Conservation (phyloP, 2,797 vertebrate genomes). For the Ctenosaura bakeri region DNA sequence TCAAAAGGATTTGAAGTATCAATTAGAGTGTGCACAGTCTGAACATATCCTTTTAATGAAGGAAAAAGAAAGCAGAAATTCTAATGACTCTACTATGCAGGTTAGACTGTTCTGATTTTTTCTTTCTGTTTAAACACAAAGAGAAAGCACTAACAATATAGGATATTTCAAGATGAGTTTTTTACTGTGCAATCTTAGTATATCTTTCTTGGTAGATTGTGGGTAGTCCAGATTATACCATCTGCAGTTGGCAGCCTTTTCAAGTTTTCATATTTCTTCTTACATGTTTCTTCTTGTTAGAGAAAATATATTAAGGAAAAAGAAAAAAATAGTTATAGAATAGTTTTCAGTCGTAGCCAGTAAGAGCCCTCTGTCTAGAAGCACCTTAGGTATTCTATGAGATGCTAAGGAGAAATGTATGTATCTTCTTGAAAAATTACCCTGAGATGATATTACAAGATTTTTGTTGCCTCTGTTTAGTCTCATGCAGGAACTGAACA, state of each 20-base stretch:
- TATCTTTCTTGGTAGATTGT: background rate
- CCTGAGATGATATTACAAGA: background rate
- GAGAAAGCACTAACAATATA: background rate
- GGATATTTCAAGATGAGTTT: background rate
- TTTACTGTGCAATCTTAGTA: background rate
- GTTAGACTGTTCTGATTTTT: slow-evolving; percentile 60
- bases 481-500: background rate
- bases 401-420: background rate
- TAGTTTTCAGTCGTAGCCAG: background rate
- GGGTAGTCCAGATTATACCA: background rate
- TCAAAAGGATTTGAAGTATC: slow-evolving; percentile 68
- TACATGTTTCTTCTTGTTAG: background rate
- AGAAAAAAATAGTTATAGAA: background rate
- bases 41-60: slow-evolving; percentile 71
- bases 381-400: background rate
- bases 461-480: background rate
- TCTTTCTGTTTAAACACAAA: background rate
- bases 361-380: background rate
- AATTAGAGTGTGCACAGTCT: slow-evolving; percentile 62
- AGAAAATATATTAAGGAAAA: background rate
- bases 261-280: background rate
- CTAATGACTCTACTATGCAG: slow-evolving; percentile 73
- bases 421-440: background rate
- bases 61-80: slow-evolving; percentile 75
- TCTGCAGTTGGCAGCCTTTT: background rate